Evolutionary conservation across 2,113 vertebrate species (phyloP).

Genomic region (Butorides virescens): DNA sequence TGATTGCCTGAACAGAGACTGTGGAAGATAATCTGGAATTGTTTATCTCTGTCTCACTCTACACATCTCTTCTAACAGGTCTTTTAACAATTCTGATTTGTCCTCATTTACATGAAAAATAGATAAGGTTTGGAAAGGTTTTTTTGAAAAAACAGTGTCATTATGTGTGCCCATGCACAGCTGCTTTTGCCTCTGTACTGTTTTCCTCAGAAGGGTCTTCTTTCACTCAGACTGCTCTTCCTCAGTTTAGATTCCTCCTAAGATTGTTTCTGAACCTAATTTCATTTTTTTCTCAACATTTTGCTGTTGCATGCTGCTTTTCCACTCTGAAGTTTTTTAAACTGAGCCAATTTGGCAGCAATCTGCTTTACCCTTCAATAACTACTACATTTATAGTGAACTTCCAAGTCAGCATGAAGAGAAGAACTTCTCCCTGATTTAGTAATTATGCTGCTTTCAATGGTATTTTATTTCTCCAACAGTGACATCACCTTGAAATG

Average conservation of each 20-base stretch:
- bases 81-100: background rate
- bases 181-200: background rate
- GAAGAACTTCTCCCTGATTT: background rate
- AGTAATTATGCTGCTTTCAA: background rate
- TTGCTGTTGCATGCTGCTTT: background rate
- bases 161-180: background rate
- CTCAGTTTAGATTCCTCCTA: background rate
- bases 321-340: background rate
- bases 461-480: background rate
- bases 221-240: background rate
- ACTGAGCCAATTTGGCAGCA: background rate
- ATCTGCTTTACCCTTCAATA: background rate
- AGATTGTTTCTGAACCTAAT: background rate
- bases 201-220: background rate
- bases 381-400: background rate
- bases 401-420: background rate
- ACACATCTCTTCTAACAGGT: background rate
- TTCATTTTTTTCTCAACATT: background rate
- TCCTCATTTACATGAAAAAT: background rate
- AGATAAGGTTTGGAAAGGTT: background rate
- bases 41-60: background rate
- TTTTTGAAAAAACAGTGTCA: background rate
- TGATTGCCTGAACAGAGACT: background rate
- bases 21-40: background rate
- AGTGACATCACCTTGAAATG: background rate